A percentile compares a stretch with the other conserved stretches of the same genome.
These are phyloP conservation scores for Butorides virescens DNA, from an alignment of 2,113 vertebrate species.

Conservation along the genomic window DNA sequence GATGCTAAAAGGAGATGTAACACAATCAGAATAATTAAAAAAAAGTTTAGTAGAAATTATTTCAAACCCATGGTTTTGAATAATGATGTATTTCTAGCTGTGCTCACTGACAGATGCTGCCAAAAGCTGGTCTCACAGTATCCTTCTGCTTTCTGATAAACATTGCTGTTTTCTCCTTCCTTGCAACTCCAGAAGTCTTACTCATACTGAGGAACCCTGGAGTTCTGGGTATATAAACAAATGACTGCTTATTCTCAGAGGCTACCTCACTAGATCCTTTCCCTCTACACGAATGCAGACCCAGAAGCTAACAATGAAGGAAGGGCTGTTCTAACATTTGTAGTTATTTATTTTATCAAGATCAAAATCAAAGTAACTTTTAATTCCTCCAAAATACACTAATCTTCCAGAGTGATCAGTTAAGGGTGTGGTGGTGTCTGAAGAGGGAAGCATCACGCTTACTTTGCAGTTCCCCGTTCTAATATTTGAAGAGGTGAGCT, in stretches of 20 bases:
- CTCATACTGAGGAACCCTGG: background rate
- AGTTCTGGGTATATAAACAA: background rate
- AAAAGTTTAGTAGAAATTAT: background rate
- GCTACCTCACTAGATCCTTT: background rate
- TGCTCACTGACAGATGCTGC: background rate
- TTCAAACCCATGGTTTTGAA: background rate
- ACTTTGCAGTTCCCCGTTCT: background rate
- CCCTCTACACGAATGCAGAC: background rate
- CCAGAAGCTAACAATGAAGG: background rate
- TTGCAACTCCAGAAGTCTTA: background rate
- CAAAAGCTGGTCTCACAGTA: background rate
- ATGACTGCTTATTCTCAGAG: background rate
- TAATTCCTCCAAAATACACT: background rate
- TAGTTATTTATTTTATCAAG: background rate
- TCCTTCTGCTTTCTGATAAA: background rate
- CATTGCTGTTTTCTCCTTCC: background rate
- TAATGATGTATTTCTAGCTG: background rate
- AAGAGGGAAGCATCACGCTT: background rate
- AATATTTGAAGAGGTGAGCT: background rate
- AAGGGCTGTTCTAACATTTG: background rate
- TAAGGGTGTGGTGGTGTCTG: background rate
- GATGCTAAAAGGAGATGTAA: background rate
- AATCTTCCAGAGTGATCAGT: background rate
- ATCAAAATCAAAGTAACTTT: background rate
- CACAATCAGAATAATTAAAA: background rate